Evolutionary conservation across 2,797 vertebrate species (phyloP), one percentile per base, ranked within the genome.

Genomic region (Neoniphon sammara): DNA sequence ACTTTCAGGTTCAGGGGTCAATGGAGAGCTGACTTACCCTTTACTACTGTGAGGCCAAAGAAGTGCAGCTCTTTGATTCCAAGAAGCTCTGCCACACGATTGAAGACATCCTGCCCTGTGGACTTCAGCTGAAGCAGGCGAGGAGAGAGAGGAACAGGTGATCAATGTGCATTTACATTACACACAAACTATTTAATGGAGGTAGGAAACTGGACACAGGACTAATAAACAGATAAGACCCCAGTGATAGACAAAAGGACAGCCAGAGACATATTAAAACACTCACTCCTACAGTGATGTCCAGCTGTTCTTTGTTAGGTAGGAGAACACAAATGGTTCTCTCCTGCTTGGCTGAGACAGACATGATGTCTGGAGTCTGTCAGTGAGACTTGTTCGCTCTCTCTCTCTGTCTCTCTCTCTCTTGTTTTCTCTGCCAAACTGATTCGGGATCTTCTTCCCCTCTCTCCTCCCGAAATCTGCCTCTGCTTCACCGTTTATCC

Each of bases 11-110:
- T 69, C 7, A 31, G 4, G 66, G 50, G 64, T 14, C 34, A 31
- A 63, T 18, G 30, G 21, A 18, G 31, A 69, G 46, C 21, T 57
- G 64, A 80, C 95, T 95, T 91, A 97, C 97, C 94, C 86, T 91
- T 96, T 75, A 98, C 91, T 80, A 98, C 89, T 20, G 96, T 96
- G 82, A 98, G 94, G 78, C 96, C 96, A 64, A 98, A 98, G 88
- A 96, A 95, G 89, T 95, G 94, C 71, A 96, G 89, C 62, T 97
- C 96, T 89, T 94, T 94, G 83, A 98, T 92, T 87, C 94, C 92
- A 27, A 95, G 90, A 77, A 87, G 66, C 72, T 95, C 94, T 12
- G 94, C 95, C 62, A 96, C 94, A 64, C 87, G 90, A 71, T 91
- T 92, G 74, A 97, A 95, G 82, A 97, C 95, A 80, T 97, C 95